A percentile compares a stretch with the other conserved stretches of the same genome.
These are phyloP conservation scores for Platycheirus albimanus DNA, from an alignment of 2,888 invertebrate genomes.

Conservation along the genomic window DNA sequence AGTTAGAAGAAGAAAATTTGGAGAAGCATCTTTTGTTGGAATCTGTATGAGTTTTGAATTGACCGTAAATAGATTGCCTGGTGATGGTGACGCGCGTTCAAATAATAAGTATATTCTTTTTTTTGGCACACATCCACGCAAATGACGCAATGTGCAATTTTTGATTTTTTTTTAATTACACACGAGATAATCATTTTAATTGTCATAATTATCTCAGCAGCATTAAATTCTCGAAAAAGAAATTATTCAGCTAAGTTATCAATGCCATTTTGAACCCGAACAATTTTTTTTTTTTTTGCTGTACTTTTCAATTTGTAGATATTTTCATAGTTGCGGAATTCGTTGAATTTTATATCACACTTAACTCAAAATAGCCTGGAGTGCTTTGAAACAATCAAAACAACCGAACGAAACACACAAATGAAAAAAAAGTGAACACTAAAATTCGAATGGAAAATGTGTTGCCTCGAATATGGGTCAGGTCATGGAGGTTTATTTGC, in stretches of 20 bases:
- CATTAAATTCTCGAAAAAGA: background rate
- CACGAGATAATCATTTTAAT: slow-evolving; percentile 65
- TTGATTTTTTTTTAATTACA: slow-evolving; percentile 32
- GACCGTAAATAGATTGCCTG: slow-evolving; percentile 56
- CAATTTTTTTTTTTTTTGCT: background rate
- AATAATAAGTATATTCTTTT: slow-evolving; percentile 29
- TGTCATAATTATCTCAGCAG: slow-evolving; percentile 60
- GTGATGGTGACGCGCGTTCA: slow-evolving; percentile 25
- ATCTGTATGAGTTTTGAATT: slow-evolving; percentile 26
- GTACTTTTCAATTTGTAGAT: background rate
- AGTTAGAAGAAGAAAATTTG: no score
- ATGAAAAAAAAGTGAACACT: slow-evolving; percentile 8
- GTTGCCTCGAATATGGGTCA: slow-evolving; percentile 46
- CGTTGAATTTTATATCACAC: no score
- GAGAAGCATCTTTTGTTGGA: slow-evolving; percentile 42
- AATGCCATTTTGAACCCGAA: slow-evolving; percentile 27
- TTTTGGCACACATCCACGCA: slow-evolving; percentile 61
- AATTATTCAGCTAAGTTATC: slow-evolving; percentile 23
- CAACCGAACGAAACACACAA: background rate
- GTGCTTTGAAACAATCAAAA: slow-evolving; percentile 14
- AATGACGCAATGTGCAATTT: slow-evolving; percentile 64
- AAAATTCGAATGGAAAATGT: slow-evolving; percentile 35
- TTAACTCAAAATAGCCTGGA: background rate
- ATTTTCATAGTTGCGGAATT: no score
- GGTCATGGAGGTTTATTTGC: slow-evolving; percentile 53